Conservation (phyloP, 2,888 invertebrate species). For the Zaprionus obscuricornis region DNA sequence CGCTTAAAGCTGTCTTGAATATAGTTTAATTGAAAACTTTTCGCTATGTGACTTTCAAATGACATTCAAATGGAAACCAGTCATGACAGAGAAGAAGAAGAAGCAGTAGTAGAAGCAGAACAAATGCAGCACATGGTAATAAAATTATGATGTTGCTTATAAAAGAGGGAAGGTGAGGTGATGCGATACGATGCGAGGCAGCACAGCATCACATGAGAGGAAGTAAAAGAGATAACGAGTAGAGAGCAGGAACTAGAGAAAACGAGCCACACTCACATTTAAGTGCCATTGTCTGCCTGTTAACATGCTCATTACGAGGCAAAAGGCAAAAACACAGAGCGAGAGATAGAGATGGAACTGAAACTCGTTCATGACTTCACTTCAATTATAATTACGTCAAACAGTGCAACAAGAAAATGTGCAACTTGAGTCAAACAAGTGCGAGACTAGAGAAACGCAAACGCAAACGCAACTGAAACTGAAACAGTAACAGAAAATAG, state of each 20-base stretch:
- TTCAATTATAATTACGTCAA: constrained; percentile 81
- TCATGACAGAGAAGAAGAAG: not conserved
- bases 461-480: not conserved
- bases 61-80: constrained; percentile 58
- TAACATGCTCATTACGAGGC: constrained; percentile 76
- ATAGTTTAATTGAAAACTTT: constrained; percentile 54
- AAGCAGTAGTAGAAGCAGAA: not conserved
- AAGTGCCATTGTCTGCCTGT: constrained; percentile 78
- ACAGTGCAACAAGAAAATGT: constrained; percentile 77
- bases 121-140: constrained; percentile 45
- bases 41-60: constrained; percentile 62
- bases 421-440: constrained; percentile 74
- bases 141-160: constrained; percentile 47
- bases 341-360: constrained; percentile 43
- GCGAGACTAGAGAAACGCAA: constrained; percentile 9
- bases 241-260: not conserved
- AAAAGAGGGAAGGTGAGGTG: not conserved
- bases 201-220: too few relatives aligned
- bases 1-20: constrained; percentile 44
- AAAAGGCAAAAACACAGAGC: constrained; percentile 31
- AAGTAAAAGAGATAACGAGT: too few relatives aligned
- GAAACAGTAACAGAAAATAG: not conserved
- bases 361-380: constrained; percentile 77
- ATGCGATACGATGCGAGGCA: too few relatives aligned
- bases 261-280: constrained; percentile 42